A percentile compares a stretch with the other conserved stretches of the same genome.
Conservation (phyloP, 2,888 invertebrate species). For the Orchestes rusci region DNA sequence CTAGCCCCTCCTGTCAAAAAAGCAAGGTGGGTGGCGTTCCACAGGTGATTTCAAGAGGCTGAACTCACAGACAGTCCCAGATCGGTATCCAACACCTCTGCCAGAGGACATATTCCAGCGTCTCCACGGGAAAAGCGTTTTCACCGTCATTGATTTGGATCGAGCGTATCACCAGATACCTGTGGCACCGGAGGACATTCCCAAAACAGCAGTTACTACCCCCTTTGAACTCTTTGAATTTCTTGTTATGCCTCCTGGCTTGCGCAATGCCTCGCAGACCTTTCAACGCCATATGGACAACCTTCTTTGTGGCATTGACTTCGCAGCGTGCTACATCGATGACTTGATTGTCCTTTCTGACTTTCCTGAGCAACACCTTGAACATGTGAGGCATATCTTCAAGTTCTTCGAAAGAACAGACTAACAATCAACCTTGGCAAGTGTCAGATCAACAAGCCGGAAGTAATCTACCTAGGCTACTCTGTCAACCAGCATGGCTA, state of each 20-base stretch:
- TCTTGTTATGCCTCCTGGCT: not conserved
- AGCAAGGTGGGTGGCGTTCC: conserved; percentile 31
- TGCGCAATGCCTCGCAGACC: not conserved
- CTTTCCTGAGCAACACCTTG: too few relatives aligned
- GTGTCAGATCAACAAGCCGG: too few relatives aligned
- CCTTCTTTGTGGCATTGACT: too few relatives aligned
- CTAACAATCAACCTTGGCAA: too few relatives aligned
- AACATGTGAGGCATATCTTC: too few relatives aligned
- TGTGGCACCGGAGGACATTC: conserved; percentile 24
- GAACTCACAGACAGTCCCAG: conserved; percentile 31
- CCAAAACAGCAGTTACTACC: too few relatives aligned
- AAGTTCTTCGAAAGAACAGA: too few relatives aligned
- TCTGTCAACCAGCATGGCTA: too few relatives aligned
- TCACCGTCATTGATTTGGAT: conserved; percentile 21
- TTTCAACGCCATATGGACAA: not conserved
- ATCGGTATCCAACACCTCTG: conserved; percentile 32
- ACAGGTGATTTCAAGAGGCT: conserved; percentile 36
- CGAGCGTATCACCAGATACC: conserved; percentile 28
- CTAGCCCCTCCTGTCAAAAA: too few relatives aligned
- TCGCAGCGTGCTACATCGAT: too few relatives aligned
- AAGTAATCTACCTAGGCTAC: too few relatives aligned
- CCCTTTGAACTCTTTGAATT: not conserved
- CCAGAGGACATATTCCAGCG: conserved; percentile 34
- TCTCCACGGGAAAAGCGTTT: conserved; percentile 25
- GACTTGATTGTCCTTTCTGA: too few relatives aligned